Conservation (phyloP, 2,797 vertebrate genomes). For the Discoglossus pictus region DNA sequence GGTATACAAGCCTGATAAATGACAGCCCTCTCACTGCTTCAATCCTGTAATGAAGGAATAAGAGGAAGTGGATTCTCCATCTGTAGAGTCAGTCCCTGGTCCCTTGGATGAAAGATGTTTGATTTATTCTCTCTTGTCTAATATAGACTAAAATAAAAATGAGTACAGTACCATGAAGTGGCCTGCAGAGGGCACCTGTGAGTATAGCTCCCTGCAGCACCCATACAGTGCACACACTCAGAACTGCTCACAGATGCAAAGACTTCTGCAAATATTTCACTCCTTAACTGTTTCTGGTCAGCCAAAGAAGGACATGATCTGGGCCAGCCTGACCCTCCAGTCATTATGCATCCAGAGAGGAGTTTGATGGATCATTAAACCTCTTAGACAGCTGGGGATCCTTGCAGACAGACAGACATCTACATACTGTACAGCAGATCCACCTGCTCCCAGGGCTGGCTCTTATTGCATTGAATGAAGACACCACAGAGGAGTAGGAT, state of each 20-base stretch:
- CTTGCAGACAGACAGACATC: neutral
- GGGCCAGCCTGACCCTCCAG: constrained; percentile 14
- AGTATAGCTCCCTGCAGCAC: constrained; percentile 32
- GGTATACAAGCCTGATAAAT: neutral
- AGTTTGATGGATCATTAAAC: constrained; percentile 42
- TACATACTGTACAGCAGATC: neutral
- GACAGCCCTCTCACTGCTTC: neutral
- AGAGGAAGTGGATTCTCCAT: neutral
- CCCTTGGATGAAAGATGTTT: neutral
- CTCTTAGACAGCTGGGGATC: constrained; percentile 24
- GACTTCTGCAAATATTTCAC: constrained; percentile 16
- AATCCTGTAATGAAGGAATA: neutral
- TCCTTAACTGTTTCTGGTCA: constrained; percentile 19
- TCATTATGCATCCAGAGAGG: constrained; percentile 35
- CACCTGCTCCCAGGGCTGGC: constrained; percentile 12
- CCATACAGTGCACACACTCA: constrained; percentile 13
- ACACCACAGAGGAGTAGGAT: constrained; percentile 5
- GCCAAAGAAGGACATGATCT: constrained; percentile 15
- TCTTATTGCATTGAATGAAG: constrained; percentile 11
- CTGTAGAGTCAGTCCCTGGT: neutral
- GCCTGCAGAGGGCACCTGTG: constrained; percentile 24
- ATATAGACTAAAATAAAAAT: neutral
- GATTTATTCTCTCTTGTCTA: too few relatives aligned
- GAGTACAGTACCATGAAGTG: neutral
- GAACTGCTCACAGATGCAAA: constrained; percentile 5